Evolutionary conservation across 2,888 invertebrate genomes (phyloP), one percentile per base, ranked within the genome.

Genomic region (Gari tellinella): DNA sequence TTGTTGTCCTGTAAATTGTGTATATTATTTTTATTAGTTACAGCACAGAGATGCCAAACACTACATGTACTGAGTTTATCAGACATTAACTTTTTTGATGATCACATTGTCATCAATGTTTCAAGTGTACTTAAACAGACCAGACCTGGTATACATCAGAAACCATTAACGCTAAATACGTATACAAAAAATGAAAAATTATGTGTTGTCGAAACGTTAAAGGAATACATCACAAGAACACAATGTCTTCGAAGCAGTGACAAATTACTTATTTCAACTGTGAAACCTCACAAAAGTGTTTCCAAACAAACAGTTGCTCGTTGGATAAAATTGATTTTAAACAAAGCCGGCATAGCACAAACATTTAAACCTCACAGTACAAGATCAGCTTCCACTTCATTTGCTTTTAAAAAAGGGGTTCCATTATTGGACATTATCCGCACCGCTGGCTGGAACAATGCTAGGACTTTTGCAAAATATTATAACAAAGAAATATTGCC

Each of bases 311-410:
- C 61, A 25, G 26, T 51, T 52, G n/a, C n/a, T n/a, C n/a, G n/a
- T n/a, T n/a, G n/a, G n/a, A 31, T 62, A 19, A 62, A 62, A 52
- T 21, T 51, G n/a, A 10, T 62, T 12, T 38, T 53, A 31, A n/a
- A 31, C 1, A 45, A 53, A 23, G 62, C 52, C 7, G 62, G 62
- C 14, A 45, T 53, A 19, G 43, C 23, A n/a, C 15, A 19, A 17
- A 48, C 60, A 17, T 60, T 60, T 49, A 49, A 21, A 25, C 49
- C 49, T n/a, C 60, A 60, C 41, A 45, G 62, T n/a, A 62, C 45
- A 4, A n/a, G 62, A 25, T 38, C 45, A n/a, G 52, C 62, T 23
- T 21, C 56, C 14, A 38, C 55, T 15, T 64, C 64, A 17, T 17
- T 17, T 26, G 62, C 62, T 8, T 52, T 21, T 14, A 25, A 31